These are phyloP conservation scores for Lasioglossum oenotherae DNA, from an alignment of 2,888 invertebrate species.

Conservation along the genomic window DNA sequence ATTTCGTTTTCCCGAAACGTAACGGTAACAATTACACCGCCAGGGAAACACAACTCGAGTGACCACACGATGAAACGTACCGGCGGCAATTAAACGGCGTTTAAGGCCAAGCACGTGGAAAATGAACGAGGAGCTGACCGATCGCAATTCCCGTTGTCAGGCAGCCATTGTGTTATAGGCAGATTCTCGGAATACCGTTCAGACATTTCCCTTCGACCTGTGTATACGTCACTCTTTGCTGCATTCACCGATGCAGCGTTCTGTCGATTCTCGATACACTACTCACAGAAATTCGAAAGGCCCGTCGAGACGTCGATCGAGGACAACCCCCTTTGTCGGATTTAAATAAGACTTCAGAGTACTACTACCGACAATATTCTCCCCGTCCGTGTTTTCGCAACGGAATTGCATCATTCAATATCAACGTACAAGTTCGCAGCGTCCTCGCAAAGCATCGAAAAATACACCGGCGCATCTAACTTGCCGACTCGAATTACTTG, in stretches of 20 bases:
- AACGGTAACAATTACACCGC: constrained; percentile 42
- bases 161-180: constrained; percentile 41
- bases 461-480: background rate
- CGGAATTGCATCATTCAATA: constrained; percentile 8
- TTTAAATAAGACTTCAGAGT: constrained; percentile 30
- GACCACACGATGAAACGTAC: constrained; percentile 55
- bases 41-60: constrained; percentile 49
- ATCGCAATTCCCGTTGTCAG: constrained; percentile 59
- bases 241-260: constrained; percentile 12
- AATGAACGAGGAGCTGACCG: constrained; percentile 66
- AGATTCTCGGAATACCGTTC: constrained; percentile 53
- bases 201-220: constrained; percentile 22
- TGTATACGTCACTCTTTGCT: background rate
- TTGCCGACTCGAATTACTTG: constrained; percentile 6
- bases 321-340: constrained; percentile 22
- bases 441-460: background rate
- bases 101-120: constrained; percentile 66
- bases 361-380: background rate
- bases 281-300: background rate
- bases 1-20: constrained; percentile 56
- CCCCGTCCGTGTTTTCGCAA: constrained; percentile 1
- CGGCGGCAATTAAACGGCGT: constrained; percentile 62
- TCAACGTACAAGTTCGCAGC: constrained; percentile 2
- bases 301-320: constrained; percentile 22
- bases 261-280: constrained; percentile 22